Conservation (phyloP, 2,888 invertebrate genomes). For the Aphrophora alni region DNA sequence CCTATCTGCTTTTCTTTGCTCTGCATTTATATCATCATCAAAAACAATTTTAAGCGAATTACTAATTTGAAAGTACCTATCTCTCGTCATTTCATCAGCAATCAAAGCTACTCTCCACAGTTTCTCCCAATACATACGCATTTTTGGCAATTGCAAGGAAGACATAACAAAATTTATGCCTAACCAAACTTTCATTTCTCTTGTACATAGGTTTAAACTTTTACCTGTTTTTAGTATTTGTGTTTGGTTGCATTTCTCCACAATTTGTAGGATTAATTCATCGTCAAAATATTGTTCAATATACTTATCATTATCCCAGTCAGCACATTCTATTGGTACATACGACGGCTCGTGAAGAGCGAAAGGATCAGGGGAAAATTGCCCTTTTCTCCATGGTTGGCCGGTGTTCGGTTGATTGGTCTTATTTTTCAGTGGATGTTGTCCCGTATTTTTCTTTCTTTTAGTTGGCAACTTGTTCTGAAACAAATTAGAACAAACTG, state of each 20-base stretch:
- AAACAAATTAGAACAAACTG: too few relatives aligned
- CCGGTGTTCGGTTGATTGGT: too few relatives aligned
- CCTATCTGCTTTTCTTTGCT: neutral
- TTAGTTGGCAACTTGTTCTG: too few relatives aligned
- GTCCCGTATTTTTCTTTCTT: too few relatives aligned
- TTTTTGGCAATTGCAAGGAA: slow-evolving; percentile 15
- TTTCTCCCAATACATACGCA: slow-evolving; percentile 13
- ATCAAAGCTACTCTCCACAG: slow-evolving; percentile 10
- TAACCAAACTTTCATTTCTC: slow-evolving; percentile 11
- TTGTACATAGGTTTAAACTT: neutral
- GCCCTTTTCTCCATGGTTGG: neutral
- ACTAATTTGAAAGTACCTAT: slow-evolving; percentile 9
- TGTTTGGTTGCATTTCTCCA: slow-evolving; percentile 10
- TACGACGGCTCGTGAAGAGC: neutral
- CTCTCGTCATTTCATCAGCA: slow-evolving; percentile 9
- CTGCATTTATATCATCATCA: slow-evolving; percentile 16
- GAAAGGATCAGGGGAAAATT: neutral
- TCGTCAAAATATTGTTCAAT: slow-evolving; percentile 6
- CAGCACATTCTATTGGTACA: neutral
- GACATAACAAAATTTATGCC: slow-evolving; percentile 13
- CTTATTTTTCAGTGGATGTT: too few relatives aligned
- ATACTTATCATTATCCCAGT: slow-evolving; percentile 19
- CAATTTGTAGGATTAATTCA: neutral
- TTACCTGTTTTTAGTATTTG: neutral
- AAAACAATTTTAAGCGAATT: slow-evolving; percentile 7